phyloP scores from a whole-genome alignment of 2,888 invertebrate species.

The Synergus laeviventris region DNA sequence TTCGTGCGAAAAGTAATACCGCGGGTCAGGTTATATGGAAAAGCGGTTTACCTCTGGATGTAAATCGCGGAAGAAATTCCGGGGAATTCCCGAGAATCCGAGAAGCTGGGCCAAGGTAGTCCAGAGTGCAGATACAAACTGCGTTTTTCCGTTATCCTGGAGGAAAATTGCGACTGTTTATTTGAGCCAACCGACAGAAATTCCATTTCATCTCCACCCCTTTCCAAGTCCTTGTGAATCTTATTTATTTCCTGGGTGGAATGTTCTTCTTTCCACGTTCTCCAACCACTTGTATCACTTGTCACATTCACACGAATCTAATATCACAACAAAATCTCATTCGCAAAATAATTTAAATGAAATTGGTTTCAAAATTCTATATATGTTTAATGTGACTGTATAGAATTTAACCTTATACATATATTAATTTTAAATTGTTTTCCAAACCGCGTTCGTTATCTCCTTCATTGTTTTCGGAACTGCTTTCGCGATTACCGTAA shows the following conservation, averaged over 20 bases:
- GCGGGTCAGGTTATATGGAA: conserved; percentile 3
- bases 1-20: conserved; percentile 29
- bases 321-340: neutral
- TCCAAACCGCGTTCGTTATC: neutral
- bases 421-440: neutral
- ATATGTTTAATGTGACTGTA: no score
- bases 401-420: no score
- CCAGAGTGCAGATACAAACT: conserved; percentile 46
- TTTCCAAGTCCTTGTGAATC: conserved; percentile 49
- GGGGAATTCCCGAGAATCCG: conserved; percentile 44
- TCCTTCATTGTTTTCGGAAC: neutral
- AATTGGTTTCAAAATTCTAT: neutral
- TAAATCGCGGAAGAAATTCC: conserved; percentile 60
- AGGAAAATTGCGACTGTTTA: conserved; percentile 69
- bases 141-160: conserved; percentile 38
- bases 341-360: neutral
- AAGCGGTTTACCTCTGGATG: conserved; percentile 49
- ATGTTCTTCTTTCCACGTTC: neutral
- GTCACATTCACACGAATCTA: neutral
- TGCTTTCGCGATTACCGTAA: neutral
- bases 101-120: conserved; percentile 41
- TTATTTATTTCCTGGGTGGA: conserved; percentile 54
- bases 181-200: conserved; percentile 66
- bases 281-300: conserved; percentile 6
- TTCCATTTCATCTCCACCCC: conserved; percentile 63